Conservation (phyloP, 2,888 invertebrate genomes). For the Aporophyla lueneburgensis region DNA sequence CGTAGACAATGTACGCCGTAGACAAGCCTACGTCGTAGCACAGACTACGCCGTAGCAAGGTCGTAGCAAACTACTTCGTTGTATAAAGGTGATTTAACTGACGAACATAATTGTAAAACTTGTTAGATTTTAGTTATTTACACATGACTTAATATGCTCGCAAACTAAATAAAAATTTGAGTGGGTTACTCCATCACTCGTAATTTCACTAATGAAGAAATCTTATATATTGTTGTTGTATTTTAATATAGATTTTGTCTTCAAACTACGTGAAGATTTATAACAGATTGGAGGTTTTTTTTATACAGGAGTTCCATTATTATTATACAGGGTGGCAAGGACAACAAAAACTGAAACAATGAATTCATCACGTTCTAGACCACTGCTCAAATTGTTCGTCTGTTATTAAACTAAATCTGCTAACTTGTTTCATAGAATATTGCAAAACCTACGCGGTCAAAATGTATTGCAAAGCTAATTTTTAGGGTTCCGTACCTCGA, state of each 20-base stretch:
- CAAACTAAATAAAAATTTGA: slow-evolving; percentile 36
- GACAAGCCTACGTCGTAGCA: slow-evolving; percentile 44
- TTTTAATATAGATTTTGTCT: neutral
- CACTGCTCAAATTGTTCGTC: too few relatives aligned
- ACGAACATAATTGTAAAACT: slow-evolving; percentile 47
- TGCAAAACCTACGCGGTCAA: too few relatives aligned
- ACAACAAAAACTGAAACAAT: too few relatives aligned
- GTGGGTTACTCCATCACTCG: neutral
- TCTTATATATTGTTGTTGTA: neutral
- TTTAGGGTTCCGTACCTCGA: too few relatives aligned
- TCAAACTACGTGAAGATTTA: neutral
- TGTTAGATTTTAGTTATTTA: slow-evolving; percentile 32
- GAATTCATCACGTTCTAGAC: too few relatives aligned
- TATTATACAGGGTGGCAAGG: too few relatives aligned
- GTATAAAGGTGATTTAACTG: slow-evolving; percentile 43
- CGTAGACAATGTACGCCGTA: slow-evolving; percentile 40
- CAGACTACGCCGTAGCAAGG: slow-evolving; percentile 17
- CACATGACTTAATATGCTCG: slow-evolving; percentile 43
- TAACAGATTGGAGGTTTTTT: too few relatives aligned
- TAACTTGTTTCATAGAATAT: too few relatives aligned
- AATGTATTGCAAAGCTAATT: too few relatives aligned
- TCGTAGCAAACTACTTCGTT: slow-evolving; percentile 49
- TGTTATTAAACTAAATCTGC: too few relatives aligned
- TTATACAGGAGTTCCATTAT: too few relatives aligned
- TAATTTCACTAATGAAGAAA: slow-evolving; percentile 11